Conservation (phyloP, 2,888 invertebrate genomes). For the Ethmia dodecea region DNA sequence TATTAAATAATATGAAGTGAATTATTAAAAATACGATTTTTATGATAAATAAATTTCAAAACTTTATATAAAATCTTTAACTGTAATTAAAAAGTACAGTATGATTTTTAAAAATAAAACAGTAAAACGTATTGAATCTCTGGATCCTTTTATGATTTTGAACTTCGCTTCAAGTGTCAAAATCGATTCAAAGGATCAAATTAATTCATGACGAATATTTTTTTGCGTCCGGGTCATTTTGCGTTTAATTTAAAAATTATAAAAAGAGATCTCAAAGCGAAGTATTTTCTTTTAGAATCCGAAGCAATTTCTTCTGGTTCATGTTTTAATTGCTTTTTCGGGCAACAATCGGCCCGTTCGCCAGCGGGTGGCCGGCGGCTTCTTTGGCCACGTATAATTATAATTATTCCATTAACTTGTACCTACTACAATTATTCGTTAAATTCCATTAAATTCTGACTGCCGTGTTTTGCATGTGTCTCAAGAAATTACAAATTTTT, state of each 20-base stretch:
- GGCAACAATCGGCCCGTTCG: slow-evolving; percentile 61
- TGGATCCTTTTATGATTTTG: no score
- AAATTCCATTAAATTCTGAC: slow-evolving; percentile 50
- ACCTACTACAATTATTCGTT: slow-evolving; percentile 62
- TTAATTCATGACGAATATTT: no score
- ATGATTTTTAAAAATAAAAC: no score
- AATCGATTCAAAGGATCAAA: no score
- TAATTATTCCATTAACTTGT: slow-evolving; percentile 74
- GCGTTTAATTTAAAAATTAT: slow-evolving; percentile 45
- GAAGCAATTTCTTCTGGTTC: slow-evolving; percentile 54
- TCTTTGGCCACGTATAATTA: slow-evolving; percentile 64
- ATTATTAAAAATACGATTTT: no score
- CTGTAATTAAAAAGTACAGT: no score
- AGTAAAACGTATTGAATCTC: no score
- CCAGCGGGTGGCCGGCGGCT: slow-evolving; percentile 71
- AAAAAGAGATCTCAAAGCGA: slow-evolving; percentile 38
- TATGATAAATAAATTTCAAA: no score
- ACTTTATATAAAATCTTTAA: no score
- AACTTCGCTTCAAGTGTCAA: no score
- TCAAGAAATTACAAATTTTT: no score
- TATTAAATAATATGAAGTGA: no score
- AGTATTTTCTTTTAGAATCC: slow-evolving; percentile 42
- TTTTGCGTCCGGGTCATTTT: slow-evolving; percentile 13
- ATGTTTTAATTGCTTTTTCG: slow-evolving; percentile 71
- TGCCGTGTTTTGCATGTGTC: slow-evolving; percentile 24